A percentile compares a stretch with the other conserved stretches of the same genome.
Evolutionary conservation across 1,140 invertebrate species (phyloP).

Genomic region (Bradynema listronoti): DNA sequence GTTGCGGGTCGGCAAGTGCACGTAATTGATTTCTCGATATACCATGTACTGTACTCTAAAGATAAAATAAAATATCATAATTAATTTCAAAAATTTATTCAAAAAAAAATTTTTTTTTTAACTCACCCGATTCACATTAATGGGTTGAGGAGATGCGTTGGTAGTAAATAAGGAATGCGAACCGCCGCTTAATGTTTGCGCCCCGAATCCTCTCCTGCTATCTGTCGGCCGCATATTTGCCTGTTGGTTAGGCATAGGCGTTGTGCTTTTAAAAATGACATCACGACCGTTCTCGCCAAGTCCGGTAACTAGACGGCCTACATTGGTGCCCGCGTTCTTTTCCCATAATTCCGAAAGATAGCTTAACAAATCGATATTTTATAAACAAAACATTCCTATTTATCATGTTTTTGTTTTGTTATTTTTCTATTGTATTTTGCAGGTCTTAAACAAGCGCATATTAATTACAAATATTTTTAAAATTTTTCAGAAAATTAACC

Average conservation of each 20-base stretch:
- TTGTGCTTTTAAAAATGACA: slow-evolving; percentile 22
- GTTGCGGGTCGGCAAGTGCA: slow-evolving; percentile 7
- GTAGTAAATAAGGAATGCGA: neutral
- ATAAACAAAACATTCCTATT: slow-evolving; percentile 4
- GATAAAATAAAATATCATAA: slow-evolving; percentile 16
- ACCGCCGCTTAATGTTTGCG: neutral
- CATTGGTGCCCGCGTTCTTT: slow-evolving; percentile 27
- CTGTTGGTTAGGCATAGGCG: neutral
- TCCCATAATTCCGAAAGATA: slow-evolving; percentile 46
- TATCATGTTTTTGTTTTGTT: neutral
- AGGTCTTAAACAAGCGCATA: neutral
- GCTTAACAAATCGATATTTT: slow-evolving; percentile 22
- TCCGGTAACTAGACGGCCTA: no score
- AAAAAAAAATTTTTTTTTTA: slow-evolving; percentile 7
- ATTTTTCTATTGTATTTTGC: neutral
- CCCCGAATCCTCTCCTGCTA: neutral
- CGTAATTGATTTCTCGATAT: neutral
- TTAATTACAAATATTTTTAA: slow-evolving; percentile 8
- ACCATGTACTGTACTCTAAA: neutral
- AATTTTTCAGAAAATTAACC: slow-evolving; percentile 44
- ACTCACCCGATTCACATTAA: neutral
- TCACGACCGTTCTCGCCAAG: slow-evolving; percentile 12
- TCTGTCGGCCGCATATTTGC: neutral
- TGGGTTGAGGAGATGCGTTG: slow-evolving; percentile 8
- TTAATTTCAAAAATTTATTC: slow-evolving; percentile 1